Evolutionary conservation across 1,140 invertebrate genomes (phyloP).

Genomic region (Lerema accius): DNA sequence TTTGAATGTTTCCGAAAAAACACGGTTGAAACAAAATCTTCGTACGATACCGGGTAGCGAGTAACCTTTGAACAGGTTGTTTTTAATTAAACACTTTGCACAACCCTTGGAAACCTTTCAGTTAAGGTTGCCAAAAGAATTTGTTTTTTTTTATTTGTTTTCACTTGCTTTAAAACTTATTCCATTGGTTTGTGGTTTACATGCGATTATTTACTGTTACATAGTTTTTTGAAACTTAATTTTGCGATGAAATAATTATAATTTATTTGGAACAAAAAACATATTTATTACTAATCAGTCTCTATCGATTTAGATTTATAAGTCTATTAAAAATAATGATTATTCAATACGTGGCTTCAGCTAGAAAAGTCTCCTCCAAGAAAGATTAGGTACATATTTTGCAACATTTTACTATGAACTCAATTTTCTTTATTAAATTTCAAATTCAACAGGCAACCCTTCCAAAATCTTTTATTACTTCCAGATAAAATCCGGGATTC

Average conservation of each 20-base stretch:
- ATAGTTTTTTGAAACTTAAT: too few species aligned
- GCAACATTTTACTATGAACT: too few species aligned
- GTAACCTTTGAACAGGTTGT: slow-evolving; percentile 17
- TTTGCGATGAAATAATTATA: too few species aligned
- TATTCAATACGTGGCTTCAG: too few species aligned
- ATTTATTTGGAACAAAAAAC: neutral
- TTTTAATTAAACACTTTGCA: slow-evolving; percentile 26
- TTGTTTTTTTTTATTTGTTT: neutral
- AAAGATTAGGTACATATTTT: too few species aligned
- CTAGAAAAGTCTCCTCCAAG: too few species aligned
- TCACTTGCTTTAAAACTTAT: neutral
- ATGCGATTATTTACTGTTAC: neutral
- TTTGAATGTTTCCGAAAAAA: slow-evolving; percentile 22
- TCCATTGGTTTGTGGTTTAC: neutral
- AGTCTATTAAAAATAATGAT: too few species aligned
- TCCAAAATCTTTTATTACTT: too few species aligned
- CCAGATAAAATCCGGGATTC: neutral
- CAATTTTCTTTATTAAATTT: too few species aligned
- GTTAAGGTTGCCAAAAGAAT: slow-evolving; percentile 11
- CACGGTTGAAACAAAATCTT: slow-evolving; percentile 5
- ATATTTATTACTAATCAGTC: too few species aligned
- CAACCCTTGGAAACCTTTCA: neutral
- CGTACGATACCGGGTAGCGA: slow-evolving; percentile 2
- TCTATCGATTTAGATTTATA: too few species aligned
- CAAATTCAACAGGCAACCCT: too few species aligned